These are phyloP conservation scores for Molossus alvarezi DNA, from an alignment of 2,797 vertebrate genomes.

Conservation along the genomic window DNA sequence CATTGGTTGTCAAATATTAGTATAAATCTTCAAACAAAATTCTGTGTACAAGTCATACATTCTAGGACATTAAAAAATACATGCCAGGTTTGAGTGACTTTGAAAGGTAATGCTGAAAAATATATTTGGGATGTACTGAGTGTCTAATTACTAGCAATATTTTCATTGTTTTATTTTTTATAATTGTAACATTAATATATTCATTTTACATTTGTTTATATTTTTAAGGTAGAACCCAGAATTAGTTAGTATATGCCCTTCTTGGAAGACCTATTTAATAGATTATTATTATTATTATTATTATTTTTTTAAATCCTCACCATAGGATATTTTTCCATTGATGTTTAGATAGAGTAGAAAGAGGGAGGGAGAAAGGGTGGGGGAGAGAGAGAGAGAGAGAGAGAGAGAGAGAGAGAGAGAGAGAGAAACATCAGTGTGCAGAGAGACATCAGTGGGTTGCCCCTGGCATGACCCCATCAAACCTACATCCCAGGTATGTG, in stretches of 20 bases:
- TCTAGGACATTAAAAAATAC: slow-evolving; percentile 28
- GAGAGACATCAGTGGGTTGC: too few relatives aligned
- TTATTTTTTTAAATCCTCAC: too few relatives aligned
- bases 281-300: too few relatives aligned
- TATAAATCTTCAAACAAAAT: slow-evolving; percentile 55
- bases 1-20: slow-evolving; percentile 44
- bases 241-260: slow-evolving; percentile 78
- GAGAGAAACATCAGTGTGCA: too few relatives aligned
- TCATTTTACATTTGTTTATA: slow-evolving; percentile 69
- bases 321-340: too few relatives aligned
- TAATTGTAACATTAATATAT: slow-evolving; percentile 8
- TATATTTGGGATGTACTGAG: not conserved
- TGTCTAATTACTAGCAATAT: not conserved
- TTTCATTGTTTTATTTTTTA: slow-evolving; percentile 68
- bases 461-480: too few relatives aligned
- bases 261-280: slow-evolving; percentile 83
- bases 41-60: slow-evolving; percentile 13
- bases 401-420: too few relatives aligned
- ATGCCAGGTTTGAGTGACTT: slow-evolving; percentile 44
- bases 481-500: too few relatives aligned
- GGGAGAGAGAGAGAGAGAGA: too few relatives aligned
- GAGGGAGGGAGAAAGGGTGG: too few relatives aligned
- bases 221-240: slow-evolving; percentile 79
- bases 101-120: slow-evolving; percentile 62
- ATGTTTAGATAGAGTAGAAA: too few relatives aligned